A percentile compares a stretch with the other conserved stretches of the same genome.
Evolutionary conservation across 2,888 invertebrate species (phyloP).

Genomic region (Torymus auratus): DNA sequence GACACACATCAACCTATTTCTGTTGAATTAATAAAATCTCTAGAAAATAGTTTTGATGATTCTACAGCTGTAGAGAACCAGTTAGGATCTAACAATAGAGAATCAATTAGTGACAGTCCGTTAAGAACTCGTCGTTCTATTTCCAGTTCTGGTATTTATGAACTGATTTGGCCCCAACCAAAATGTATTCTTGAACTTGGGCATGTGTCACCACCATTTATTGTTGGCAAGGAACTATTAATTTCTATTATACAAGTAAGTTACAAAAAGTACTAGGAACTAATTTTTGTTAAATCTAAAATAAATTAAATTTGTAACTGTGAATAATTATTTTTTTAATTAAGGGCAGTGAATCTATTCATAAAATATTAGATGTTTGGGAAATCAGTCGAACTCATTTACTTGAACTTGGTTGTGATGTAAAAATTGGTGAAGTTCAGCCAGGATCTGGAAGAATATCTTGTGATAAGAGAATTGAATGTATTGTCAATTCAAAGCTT

Average conservation of each 20-base stretch:
- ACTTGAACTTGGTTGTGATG: conserved; percentile 76
- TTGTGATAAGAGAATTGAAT: conserved; percentile 77
- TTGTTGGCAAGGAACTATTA: conserved; percentile 76
- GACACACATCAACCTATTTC: conserved; percentile 72
- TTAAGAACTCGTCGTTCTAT: conserved; percentile 59
- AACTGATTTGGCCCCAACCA: conserved; percentile 80
- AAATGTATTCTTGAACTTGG: conserved; percentile 78
- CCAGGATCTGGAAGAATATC: conserved; percentile 73
- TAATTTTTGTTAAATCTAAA: not conserved
- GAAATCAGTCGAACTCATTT: conserved; percentile 77
- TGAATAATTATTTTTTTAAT: conserved; percentile 42
- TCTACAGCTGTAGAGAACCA: conserved; percentile 55
- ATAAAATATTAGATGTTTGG: conserved; percentile 78
- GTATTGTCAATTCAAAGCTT: conserved; percentile 78
- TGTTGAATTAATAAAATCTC: conserved; percentile 71
- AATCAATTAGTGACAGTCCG: conserved; percentile 68
- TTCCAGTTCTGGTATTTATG: conserved; percentile 69
- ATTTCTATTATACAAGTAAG: conserved; percentile 76
- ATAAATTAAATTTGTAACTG: not conserved
- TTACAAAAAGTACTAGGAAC: not conserved
- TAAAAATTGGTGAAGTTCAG: conserved; percentile 76
- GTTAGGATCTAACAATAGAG: conserved; percentile 55
- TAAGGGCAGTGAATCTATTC: conserved; percentile 73
- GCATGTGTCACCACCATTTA: conserved; percentile 75
- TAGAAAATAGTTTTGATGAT: conserved; percentile 71